A percentile compares a stretch with the other conserved stretches of the same genome.
phyloP scores from a whole-genome alignment of 1,140 invertebrate species.

The Neodiprion virginianus region DNA sequence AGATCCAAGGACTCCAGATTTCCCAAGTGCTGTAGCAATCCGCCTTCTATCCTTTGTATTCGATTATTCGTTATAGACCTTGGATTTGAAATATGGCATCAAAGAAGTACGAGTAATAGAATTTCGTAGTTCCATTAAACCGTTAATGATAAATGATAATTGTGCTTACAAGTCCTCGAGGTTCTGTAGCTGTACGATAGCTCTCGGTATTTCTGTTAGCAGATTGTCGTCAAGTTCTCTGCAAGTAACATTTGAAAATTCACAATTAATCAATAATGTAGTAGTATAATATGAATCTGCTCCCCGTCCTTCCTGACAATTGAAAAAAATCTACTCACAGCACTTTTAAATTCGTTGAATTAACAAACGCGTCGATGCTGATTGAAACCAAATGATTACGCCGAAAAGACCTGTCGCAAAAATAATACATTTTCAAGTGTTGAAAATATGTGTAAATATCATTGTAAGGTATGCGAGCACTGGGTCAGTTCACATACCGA shows the following conservation, averaged over 20 bases:
- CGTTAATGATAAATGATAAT: neutral
- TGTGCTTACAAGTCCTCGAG: slow-evolving; percentile 77
- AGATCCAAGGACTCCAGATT: slow-evolving; percentile 72
- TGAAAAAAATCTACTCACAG: slow-evolving; percentile 70
- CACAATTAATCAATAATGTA: slow-evolving; percentile 36
- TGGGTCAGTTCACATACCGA: slow-evolving; percentile 6
- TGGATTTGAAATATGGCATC: slow-evolving; percentile 29
- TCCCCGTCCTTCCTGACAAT: slow-evolving; percentile 23
- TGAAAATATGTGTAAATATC: no score
- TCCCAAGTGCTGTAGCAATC: slow-evolving; percentile 65
- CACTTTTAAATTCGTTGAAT: slow-evolving; percentile 70
- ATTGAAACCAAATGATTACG: slow-evolving; percentile 72
- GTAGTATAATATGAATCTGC: slow-evolving; percentile 35
- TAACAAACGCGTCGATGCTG: slow-evolving; percentile 69
- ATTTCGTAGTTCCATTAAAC: no score
- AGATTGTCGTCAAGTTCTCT: slow-evolving; percentile 80
- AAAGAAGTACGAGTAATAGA: slow-evolving; percentile 9
- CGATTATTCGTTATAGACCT: slow-evolving; percentile 76
- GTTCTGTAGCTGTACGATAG: slow-evolving; percentile 68
- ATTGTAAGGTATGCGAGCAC: no score
- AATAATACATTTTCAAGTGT: no score
- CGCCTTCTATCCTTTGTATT: slow-evolving; percentile 68
- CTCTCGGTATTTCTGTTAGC: slow-evolving; percentile 70
- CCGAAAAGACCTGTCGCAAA: slow-evolving; percentile 67
- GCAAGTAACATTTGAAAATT: slow-evolving; percentile 48